These are phyloP conservation scores for Tragelaphus buxtoni DNA, from an alignment of 2,113 vertebrate genomes.

Conservation along the genomic window DNA sequence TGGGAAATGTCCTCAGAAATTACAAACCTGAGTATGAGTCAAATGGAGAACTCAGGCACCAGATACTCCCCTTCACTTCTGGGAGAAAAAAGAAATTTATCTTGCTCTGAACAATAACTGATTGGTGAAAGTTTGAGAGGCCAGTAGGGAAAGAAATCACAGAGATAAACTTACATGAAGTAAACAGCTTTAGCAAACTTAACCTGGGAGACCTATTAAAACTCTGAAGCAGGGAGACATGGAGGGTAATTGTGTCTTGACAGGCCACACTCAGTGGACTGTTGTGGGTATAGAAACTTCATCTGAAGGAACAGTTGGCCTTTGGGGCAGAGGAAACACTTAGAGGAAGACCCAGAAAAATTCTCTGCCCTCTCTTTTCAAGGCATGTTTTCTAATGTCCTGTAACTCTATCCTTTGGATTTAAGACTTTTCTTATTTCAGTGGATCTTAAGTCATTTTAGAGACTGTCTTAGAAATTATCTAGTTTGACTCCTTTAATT, in stretches of 20 bases:
- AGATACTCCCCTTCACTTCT: neutral
- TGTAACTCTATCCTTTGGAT: neutral
- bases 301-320: neutral
- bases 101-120: neutral
- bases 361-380: neutral
- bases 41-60: neutral
- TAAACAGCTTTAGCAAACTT: neutral
- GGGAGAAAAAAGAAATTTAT: neutral
- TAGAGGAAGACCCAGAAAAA: neutral
- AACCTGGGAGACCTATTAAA: neutral
- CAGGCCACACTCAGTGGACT: neutral
- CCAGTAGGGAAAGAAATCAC: neutral
- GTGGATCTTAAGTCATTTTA: neutral
- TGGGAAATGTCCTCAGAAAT: neutral
- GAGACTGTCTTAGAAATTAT: neutral
- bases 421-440: neutral
- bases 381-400: neutral
- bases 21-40: neutral
- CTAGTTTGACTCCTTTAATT: neutral
- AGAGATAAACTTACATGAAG: neutral
- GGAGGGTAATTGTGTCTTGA: neutral
- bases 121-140: neutral
- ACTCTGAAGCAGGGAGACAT: neutral
- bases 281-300: neutral
- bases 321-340: neutral